Evolutionary conservation across 2,797 vertebrate species (phyloP).

Genomic region (Anguilla anguilla): DNA sequence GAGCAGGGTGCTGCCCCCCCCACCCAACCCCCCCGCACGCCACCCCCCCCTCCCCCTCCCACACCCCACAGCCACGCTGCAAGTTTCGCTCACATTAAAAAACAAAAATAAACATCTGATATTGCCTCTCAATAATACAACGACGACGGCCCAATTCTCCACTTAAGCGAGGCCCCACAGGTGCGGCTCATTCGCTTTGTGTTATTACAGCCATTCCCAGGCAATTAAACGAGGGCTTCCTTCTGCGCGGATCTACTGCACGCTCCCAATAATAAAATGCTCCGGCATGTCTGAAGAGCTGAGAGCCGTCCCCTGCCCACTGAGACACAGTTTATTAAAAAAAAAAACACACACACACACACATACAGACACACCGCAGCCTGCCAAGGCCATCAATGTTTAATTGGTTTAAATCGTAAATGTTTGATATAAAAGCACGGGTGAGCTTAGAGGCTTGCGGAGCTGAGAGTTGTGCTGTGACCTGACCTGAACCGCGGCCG

Average conservation of each 20-base stretch:
- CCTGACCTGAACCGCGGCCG: constrained; percentile 26
- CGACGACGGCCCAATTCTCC: neutral
- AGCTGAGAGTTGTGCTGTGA: neutral
- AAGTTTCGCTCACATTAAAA: neutral
- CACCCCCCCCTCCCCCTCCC: neutral
- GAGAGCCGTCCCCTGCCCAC: neutral
- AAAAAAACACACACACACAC: neutral
- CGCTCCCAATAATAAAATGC: neutral
- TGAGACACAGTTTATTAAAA: neutral
- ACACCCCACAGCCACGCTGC: neutral
- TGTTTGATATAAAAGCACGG: neutral
- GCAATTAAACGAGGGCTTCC: neutral
- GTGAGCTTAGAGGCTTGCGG: neutral
- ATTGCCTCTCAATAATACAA: neutral
- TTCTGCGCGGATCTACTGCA: neutral
- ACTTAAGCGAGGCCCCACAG: neutral
- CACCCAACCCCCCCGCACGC: too few relatives aligned
- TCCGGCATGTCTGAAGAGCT: neutral
- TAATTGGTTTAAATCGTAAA: neutral
- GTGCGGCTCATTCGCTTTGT: neutral
- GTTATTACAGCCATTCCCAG: neutral
- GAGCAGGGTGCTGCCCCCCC: neutral
- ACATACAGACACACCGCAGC: neutral
- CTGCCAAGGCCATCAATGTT: neutral
- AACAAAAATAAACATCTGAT: neutral